Base-by-base conservation (phyloP, 2,888 invertebrate genomes). In the Cremastobaeus sp. region DNA sequence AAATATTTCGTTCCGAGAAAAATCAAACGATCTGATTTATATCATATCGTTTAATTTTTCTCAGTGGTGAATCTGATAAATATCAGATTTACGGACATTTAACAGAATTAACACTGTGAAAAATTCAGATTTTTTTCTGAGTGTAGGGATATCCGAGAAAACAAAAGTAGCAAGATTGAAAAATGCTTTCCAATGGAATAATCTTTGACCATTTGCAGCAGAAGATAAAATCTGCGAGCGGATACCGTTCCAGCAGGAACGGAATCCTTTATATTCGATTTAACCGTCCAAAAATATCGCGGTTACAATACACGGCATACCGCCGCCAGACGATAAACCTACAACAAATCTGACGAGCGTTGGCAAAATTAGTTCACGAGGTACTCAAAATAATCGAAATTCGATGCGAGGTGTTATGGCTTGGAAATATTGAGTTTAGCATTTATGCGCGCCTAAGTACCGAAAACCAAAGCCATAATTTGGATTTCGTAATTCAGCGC, bases 381-480 rank as follows among this genome's bases (percentile, higher is more conserved):
- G 39, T 20, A n/a, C 9, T 4, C 39, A 20, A 8, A 25, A 25
- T 20, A 25, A 37, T 8, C n/a, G 34, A 5, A 34, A 14, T 21
- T 25, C 28, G 6, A 52, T n/a, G 25, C 0, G n/a, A 12, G 8
- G 6, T 54, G 21, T 25, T 20, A 8, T n/a, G 20, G 20, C 9
- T 20, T 3, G 25, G 34, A 25, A 50, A 43, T 28, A 41, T 25
- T 11, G 14, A 4, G 9, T 21, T 37, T 28, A 34, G 11, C 20
- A 37, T 57, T 18, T 32, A 43, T 37, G n/a, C 5, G 20, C 11
- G 3, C 11, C 17, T 60, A 54, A 60, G 37, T 60, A 30, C 5
- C 18, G 30, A 54, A 32, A 60, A 60, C n/a, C 59, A 43, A 43
- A 45, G 37, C 32, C 28, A 39, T 60, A 64, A 57, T 52, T 59